Base-by-base conservation (phyloP, 2,888 invertebrate species). In the Andrena chrysosceles region DNA sequence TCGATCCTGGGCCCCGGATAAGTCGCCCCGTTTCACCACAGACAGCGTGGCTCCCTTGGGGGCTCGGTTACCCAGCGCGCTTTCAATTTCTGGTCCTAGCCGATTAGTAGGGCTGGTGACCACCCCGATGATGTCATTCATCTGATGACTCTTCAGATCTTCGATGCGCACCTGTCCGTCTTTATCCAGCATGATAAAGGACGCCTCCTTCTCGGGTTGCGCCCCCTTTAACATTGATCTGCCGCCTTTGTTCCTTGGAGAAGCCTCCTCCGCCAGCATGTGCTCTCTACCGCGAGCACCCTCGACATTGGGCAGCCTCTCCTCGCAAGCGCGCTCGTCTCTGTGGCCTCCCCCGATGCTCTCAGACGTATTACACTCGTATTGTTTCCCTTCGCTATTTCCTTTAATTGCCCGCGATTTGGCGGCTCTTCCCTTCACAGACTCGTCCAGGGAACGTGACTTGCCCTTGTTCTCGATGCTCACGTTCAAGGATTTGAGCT, bases 401-500 rank as follows among this genome's bases (percentile, higher is more conserved):
- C 10, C 7, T 2, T 26, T n/a, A 1, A 7, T 8, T 13, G n/a
- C n/a, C 31, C 35, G 31, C 54, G 13, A 5, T 8, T 1, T 16
- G 5, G 16, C 3, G 4, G 20, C 4, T 31, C 20, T n/a, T 5
- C 16, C 33, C 0, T 31, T 35, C 20, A 0, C 20, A 1, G 31
- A 0, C 4, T 80, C 68, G 0, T 68, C 52, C 0, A 26, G 26
- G 1, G 62, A 33, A n/a, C 63, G 63, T 10, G 42, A 8, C 20
- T 54, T 75, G 0, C n/a, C 31, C n/a, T 13, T 81, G 42, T 76
- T 89, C 74, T 90, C 90, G 26, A 88, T 81, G 48, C 89, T 87
- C 33, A 92, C 86, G 72, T 90, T 77, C 59, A 92, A 77, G 2
- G 85, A 85, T 52, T 86, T 92, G 5, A 89, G 77, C 20, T 87